Percentiles rank a stretch among this genome's conserved stretches.
Evolutionary conservation across 1,140 invertebrate species (phyloP).

Genomic region (Zaprionus ornatus): DNA sequence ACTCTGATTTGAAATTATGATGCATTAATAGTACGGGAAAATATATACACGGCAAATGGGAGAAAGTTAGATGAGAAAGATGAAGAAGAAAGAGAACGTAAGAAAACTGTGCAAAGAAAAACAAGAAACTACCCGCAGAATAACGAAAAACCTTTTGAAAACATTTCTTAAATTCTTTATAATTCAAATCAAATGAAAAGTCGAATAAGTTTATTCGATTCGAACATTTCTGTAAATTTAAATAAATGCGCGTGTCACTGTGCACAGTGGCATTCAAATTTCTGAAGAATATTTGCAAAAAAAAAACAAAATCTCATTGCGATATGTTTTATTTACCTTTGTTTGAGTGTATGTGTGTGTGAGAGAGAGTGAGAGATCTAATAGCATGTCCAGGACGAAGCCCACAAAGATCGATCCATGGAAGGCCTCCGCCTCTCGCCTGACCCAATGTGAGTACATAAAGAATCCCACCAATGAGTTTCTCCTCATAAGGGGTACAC

Average conservation of each 20-base stretch:
- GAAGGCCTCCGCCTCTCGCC: neutral
- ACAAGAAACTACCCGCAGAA: slow-evolving; percentile 30
- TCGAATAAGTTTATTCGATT: slow-evolving; percentile 26
- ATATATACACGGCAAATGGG: slow-evolving; percentile 54
- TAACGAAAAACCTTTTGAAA: slow-evolving; percentile 21
- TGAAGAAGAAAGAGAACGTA: slow-evolving; percentile 10
- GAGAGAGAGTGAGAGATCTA: neutral
- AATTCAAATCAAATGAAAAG: slow-evolving; percentile 32
- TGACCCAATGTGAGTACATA: slow-evolving; percentile 48
- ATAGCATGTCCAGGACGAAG: neutral
- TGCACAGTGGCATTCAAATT: slow-evolving; percentile 62
- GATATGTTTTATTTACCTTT: slow-evolving; percentile 73
- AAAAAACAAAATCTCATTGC: slow-evolving; percentile 24
- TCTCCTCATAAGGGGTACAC: neutral
- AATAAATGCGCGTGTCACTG: slow-evolving; percentile 71
- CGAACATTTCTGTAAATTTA: slow-evolving; percentile 64
- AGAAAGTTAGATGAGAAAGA: slow-evolving; percentile 18
- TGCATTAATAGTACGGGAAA: slow-evolving; percentile 69
- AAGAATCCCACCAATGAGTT: neutral
- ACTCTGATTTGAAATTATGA: slow-evolving; percentile 67
- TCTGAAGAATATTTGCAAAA: slow-evolving; percentile 76
- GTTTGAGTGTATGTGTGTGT: slow-evolving; percentile 29
- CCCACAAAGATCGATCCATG: slow-evolving; percentile 5
- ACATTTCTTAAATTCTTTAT: slow-evolving; percentile 39
- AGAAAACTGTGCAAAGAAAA: slow-evolving; percentile 20